Percentiles rank a stretch among this genome's conserved stretches.
Conservation (phyloP, 2,113 vertebrate species). For the Shinisaurus crocodilurus region DNA sequence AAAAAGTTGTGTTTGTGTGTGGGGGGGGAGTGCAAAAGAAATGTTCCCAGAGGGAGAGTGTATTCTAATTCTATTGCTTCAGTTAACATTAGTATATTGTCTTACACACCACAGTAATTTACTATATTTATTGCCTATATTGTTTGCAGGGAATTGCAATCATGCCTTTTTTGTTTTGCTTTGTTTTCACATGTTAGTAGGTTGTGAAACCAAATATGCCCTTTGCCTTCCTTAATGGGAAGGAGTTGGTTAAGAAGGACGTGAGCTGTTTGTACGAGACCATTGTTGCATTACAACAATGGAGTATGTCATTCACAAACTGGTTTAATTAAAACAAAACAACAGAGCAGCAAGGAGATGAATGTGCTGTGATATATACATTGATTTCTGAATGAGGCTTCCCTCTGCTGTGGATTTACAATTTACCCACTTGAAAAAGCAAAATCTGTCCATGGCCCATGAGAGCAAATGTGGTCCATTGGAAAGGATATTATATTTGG, state of each 20-base stretch:
- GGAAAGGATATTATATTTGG: background rate
- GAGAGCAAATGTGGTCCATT: background rate
- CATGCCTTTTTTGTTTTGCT: conserved; percentile 62
- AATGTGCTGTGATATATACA: conserved; percentile 13
- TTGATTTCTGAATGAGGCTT: background rate
- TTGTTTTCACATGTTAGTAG: conserved; percentile 67
- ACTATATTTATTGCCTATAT: conserved; percentile 71
- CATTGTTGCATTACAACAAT: conserved; percentile 49
- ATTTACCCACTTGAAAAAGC: background rate
- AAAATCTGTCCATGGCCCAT: background rate
- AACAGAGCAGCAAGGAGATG: conserved; percentile 32
- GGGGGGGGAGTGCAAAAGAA: conserved; percentile 61
- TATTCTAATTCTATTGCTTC: conserved; percentile 72
- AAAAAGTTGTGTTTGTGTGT: background rate
- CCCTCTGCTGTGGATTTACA: rapidly evolving
- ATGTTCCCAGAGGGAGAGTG: conserved; percentile 74
- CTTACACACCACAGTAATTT: conserved; percentile 72
- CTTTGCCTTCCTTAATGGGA: conserved; percentile 56
- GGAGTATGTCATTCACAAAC: conserved; percentile 20
- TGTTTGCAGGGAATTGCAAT: conserved; percentile 64
- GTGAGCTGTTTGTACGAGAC: conserved; percentile 52
- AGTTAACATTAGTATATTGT: conserved; percentile 73
- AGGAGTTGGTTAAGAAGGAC: conserved; percentile 53
- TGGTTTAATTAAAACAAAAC: conserved; percentile 37
- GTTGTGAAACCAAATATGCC: conserved; percentile 59